Conservation (phyloP, 2,797 vertebrate species). For the Corythornis leucogaster region DNA sequence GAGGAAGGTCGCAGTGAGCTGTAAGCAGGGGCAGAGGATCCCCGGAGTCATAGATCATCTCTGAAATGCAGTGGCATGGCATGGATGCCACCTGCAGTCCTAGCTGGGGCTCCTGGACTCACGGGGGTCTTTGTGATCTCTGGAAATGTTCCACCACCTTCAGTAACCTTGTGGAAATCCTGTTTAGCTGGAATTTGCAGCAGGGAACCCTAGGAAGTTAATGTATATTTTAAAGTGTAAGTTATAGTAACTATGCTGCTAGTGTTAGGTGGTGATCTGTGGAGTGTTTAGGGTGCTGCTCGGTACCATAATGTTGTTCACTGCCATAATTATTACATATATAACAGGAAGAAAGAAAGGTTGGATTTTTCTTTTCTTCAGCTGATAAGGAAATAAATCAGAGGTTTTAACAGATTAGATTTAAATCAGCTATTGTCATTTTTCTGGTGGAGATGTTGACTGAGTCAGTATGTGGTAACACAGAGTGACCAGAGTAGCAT, state of each 20-base stretch:
- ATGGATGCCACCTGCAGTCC: not conserved
- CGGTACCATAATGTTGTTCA: not conserved
- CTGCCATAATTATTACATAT: not conserved
- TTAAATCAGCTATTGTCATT: not conserved
- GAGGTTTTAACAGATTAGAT: not conserved
- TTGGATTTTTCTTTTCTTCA: not conserved
- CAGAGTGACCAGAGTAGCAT: not conserved
- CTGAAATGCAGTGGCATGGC: not conserved
- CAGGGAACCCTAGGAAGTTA: not conserved
- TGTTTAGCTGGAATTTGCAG: not conserved
- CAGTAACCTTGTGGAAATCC: not conserved
- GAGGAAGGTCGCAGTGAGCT: constrained; percentile 24
- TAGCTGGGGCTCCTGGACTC: not conserved
- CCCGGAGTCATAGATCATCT: constrained; percentile 34
- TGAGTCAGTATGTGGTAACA: not conserved
- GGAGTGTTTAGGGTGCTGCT: not conserved
- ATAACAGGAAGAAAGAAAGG: not conserved
- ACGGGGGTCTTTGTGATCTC: not conserved
- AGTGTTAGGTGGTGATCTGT: not conserved
- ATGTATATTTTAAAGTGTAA: not conserved
- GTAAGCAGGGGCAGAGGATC: constrained; percentile 26
- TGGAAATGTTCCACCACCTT: not conserved
- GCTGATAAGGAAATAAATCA: not conserved
- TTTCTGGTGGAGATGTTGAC: not conserved
- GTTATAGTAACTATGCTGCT: not conserved